phyloP scores from a whole-genome alignment of 2,113 vertebrate genomes.

The Tetrax tetrax region DNA sequence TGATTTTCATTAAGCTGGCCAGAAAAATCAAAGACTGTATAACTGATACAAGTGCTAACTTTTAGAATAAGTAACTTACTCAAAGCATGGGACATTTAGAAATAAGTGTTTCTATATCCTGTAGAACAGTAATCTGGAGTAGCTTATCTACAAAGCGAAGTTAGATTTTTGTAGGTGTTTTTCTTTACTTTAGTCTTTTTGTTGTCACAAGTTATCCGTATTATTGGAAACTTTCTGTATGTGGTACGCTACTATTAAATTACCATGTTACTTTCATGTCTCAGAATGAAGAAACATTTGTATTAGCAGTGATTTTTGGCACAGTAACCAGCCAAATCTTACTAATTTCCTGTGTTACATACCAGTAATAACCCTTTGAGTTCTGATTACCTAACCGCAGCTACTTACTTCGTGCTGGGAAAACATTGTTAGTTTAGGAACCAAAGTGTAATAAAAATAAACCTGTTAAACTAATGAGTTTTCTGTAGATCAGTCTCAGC shows the following conservation, averaged over 20 bases:
- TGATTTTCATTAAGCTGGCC: not conserved
- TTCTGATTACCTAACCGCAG: not conserved
- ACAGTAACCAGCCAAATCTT: not conserved
- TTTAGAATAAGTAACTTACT: not conserved
- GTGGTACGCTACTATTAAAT: not conserved
- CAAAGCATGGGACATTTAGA: not conserved
- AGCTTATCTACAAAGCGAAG: not conserved
- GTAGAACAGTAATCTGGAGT: not conserved
- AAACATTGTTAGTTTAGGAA: constrained; percentile 7
- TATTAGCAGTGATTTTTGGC: not conserved
- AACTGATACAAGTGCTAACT: not conserved
- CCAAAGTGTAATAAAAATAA: constrained; percentile 39
- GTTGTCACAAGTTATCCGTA: not conserved
- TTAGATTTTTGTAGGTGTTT: not conserved
- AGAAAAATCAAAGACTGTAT: not conserved
- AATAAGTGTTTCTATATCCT: not conserved
- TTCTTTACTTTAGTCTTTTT: not conserved
- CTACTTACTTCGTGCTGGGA: not conserved
- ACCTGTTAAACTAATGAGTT: constrained; percentile 7
- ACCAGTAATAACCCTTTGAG: not conserved
- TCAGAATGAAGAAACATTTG: not conserved
- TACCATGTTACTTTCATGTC: not conserved
- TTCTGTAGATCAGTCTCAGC: not conserved
- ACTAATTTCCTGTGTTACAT: constrained; percentile 44
- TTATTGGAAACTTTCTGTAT: not conserved